A percentile compares a stretch with the other conserved stretches of the same genome.
Evolutionary conservation across 2,797 vertebrate species (phyloP).

Genomic region (Centropyge bicolor): DNA sequence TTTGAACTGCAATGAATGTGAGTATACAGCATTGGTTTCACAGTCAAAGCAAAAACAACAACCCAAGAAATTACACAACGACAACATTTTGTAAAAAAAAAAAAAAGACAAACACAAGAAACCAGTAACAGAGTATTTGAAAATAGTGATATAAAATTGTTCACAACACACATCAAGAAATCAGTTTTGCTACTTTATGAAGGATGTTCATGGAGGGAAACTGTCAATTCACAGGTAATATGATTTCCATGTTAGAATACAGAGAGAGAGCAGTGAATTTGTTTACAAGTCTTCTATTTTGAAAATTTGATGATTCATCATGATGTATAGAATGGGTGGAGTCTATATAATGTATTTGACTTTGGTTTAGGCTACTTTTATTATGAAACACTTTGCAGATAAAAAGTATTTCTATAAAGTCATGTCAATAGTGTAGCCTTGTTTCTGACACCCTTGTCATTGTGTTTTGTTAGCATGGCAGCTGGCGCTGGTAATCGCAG

Average conservation of each 20-base stretch:
- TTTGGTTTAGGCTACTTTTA: too few relatives aligned
- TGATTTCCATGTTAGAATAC: neutral
- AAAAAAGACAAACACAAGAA: neutral
- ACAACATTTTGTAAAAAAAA: too few relatives aligned
- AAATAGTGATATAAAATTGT: neutral
- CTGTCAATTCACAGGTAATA: too few relatives aligned
- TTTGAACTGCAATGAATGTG: constrained; percentile 76
- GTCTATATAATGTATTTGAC: too few relatives aligned
- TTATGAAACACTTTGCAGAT: too few relatives aligned
- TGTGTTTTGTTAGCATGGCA: constrained; percentile 63
- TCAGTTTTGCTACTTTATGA: too few relatives aligned
- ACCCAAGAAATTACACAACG: too few relatives aligned
- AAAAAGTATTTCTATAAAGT: neutral
- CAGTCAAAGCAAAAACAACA: neutral
- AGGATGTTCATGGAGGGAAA: too few relatives aligned
- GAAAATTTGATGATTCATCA: too few relatives aligned
- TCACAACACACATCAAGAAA: too few relatives aligned
- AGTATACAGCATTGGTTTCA: constrained; percentile 60
- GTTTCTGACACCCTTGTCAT: neutral
- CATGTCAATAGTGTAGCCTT: neutral
- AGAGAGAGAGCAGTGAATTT: neutral
- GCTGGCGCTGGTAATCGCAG: constrained; percentile 61
- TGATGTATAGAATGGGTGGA: too few relatives aligned
- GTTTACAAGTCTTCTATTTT: neutral
- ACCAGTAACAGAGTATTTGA: neutral